These are phyloP conservation scores for Amblyopsis rosae DNA, from an alignment of 2,113 vertebrate species.

Conservation along the genomic window DNA sequence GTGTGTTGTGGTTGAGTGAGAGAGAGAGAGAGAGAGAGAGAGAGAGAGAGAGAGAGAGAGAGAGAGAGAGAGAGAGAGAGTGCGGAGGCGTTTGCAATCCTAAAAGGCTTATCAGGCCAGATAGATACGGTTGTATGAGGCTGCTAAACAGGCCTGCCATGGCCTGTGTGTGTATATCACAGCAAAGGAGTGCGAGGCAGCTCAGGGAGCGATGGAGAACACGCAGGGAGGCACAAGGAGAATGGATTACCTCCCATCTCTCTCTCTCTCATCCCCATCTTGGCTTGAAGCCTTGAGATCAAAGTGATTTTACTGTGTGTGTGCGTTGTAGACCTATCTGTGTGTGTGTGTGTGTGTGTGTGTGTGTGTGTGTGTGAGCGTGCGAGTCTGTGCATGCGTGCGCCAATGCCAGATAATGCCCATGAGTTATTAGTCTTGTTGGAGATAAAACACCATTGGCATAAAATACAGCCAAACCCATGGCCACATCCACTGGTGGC, in stretches of 20 bases:
- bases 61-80: no score
- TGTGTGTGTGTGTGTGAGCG: constrained; percentile 11
- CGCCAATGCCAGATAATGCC: constrained; percentile 30
- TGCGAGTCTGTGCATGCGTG: no score
- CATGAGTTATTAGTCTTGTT: constrained; percentile 46
- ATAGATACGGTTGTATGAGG: constrained; percentile 35
- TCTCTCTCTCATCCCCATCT: constrained; percentile 13
- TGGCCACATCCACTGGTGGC: constrained; percentile 47
- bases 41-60: no score
- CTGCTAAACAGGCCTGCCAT: constrained; percentile 46
- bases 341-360: constrained; percentile 19
- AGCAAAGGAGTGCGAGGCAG: constrained; percentile 28
- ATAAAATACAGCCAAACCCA: constrained; percentile 28
- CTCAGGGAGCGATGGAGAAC: constrained; percentile 38
- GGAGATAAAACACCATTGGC: constrained; percentile 48
- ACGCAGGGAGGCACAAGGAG: constrained; percentile 36
- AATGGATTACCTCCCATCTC: constrained; percentile 54
- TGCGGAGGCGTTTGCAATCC: constrained; percentile 30
- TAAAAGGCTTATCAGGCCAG: constrained; percentile 48
- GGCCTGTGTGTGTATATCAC: constrained; percentile 31
- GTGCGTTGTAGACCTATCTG: no score
- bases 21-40: no score
- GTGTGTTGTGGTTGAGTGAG: no score
- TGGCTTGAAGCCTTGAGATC: constrained; percentile 55
- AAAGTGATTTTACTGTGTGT: constrained; percentile 40